Percentiles rank a stretch among this genome's conserved stretches.
Conservation (phyloP, 2,888 invertebrate species). For the Anodontia alba region DNA sequence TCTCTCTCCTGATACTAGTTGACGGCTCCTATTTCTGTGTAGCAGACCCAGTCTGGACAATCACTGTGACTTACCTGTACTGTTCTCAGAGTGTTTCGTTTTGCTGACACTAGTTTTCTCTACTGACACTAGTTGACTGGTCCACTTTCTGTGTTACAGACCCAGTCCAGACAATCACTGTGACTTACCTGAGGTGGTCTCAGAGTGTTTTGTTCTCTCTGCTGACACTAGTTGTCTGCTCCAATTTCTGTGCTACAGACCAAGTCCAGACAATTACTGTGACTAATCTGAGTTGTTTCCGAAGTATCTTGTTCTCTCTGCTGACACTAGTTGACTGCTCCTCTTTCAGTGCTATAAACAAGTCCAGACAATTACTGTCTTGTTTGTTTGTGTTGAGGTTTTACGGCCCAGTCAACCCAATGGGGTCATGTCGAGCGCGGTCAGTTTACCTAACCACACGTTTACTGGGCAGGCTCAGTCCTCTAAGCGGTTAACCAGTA, state of each 20-base stretch:
- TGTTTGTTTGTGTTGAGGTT: too few relatives aligned
- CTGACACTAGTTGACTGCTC: conserved; percentile 65
- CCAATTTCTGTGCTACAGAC: conserved; percentile 66
- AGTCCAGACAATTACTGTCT: conserved; percentile 78
- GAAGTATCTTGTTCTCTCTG: conserved; percentile 68
- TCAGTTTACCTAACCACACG: too few relatives aligned
- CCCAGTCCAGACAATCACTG: too few relatives aligned
- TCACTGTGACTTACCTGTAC: conserved; percentile 76
- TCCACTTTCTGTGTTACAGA: conserved; percentile 68
- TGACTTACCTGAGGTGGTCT: conserved; percentile 68
- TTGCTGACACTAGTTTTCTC: too few relatives aligned
- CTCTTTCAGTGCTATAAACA: conserved; percentile 74
- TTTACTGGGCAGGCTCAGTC: too few relatives aligned
- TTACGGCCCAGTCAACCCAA: too few relatives aligned
- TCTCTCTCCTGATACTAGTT: conserved; percentile 68
- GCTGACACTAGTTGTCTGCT: conserved; percentile 64
- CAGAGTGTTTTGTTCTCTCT: conserved; percentile 69
- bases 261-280: conserved; percentile 37
- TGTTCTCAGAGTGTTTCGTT: conserved; percentile 66
- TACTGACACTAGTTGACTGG: conserved; percentile 60
- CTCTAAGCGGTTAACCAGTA: too few relatives aligned
- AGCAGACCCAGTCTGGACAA: too few relatives aligned
- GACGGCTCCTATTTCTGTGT: conserved; percentile 73
- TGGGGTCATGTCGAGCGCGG: too few relatives aligned
- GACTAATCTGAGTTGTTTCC: conserved; percentile 69